Percentiles rank a stretch among this genome's conserved stretches.
These are phyloP conservation scores for Steinernema scapterisci DNA, from an alignment of 2,888 invertebrate species.

Conservation along the genomic window DNA sequence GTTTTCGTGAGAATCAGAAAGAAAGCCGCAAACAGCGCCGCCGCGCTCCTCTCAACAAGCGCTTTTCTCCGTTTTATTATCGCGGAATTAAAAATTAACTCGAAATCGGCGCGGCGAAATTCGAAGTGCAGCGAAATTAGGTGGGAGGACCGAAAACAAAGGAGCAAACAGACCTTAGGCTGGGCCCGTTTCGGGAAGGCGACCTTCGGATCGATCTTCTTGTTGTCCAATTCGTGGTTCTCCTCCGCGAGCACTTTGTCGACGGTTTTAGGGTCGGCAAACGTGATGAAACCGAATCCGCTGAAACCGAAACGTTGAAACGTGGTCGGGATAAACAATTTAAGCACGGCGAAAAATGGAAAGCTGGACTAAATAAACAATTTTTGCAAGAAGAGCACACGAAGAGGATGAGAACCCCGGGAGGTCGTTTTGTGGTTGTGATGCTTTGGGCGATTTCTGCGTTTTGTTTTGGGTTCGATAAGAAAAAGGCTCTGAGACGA, in stretches of 20 bases:
- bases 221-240: conserved; percentile 98
- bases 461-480: no score
- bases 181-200: conserved; percentile 99
- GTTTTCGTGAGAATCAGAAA: conserved; percentile 13
- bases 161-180: conserved; percentile 79
- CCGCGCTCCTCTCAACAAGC: neutral
- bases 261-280: conserved; percentile 80
- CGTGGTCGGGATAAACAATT: no score
- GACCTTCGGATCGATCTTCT: conserved; percentile 99
- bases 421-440: no score
- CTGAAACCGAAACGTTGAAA: conserved; percentile 72
- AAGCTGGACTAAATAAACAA: neutral
- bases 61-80: neutral
- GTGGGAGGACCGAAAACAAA: neutral
- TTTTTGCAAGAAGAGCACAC: neutral
- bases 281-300: conserved; percentile 99
- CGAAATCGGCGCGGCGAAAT: neutral
- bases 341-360: no score
- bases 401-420: no score
- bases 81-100: conserved; percentile 18
- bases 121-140: neutral
- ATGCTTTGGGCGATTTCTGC: no score
- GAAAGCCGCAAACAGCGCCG: conserved; percentile 3
- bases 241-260: conserved; percentile 83
- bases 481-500: no score